Conservation (phyloP, 2,113 vertebrate genomes). For the Cacatua alba region DNA sequence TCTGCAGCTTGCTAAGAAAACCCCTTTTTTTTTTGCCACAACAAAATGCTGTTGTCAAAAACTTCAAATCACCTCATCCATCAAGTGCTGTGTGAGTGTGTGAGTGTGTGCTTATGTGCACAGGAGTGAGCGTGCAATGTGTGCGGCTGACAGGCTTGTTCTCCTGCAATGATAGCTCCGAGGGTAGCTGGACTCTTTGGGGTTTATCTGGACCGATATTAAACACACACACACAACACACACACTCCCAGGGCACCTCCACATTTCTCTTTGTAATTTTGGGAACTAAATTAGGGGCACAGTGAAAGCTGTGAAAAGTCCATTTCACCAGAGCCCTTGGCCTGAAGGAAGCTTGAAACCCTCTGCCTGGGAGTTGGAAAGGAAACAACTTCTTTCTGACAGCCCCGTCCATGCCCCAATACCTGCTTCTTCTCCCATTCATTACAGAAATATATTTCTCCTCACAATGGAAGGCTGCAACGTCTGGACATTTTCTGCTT, state of each 20-base stretch:
- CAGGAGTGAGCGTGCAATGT: background rate
- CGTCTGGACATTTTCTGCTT: background rate
- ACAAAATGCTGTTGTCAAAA: slow-evolving; percentile 63
- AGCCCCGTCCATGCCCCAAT: background rate
- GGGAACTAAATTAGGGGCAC: background rate
- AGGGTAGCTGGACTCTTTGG: background rate
- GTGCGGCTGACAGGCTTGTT: background rate
- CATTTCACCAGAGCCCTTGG: background rate
- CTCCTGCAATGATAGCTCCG: background rate
- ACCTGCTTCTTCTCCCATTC: background rate
- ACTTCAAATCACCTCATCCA: slow-evolving; percentile 57
- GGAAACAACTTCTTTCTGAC: background rate
- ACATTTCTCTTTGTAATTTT: background rate
- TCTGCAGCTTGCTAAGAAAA: slow-evolving; percentile 54
- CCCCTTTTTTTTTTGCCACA: background rate
- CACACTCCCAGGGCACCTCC: accelerated
- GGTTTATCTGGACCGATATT: background rate
- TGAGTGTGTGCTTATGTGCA: background rate
- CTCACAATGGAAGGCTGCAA: background rate
- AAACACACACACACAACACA: background rate
- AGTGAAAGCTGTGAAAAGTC: background rate
- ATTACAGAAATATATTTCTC: background rate
- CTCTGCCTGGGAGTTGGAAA: background rate
- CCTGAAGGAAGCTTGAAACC: background rate
- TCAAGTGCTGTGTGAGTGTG: background rate